Evolutionary conservation across 1,140 invertebrate genomes (phyloP).

Genomic region (Cydia pomonella): DNA sequence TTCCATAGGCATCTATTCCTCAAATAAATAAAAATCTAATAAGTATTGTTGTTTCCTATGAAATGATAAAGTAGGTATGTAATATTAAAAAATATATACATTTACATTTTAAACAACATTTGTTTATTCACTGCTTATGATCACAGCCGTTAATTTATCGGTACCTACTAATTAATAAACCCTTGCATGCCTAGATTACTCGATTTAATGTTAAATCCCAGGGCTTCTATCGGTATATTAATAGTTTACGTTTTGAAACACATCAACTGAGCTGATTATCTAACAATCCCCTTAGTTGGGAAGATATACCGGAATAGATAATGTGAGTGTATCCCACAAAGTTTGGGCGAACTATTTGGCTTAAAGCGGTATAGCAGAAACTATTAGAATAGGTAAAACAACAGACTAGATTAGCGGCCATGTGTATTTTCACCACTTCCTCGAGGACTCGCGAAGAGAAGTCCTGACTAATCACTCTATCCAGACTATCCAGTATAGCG

Average conservation of each 20-base stretch:
- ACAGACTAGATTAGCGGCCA: background rate
- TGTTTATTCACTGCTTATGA: too few species aligned
- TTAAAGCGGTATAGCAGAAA: constrained; percentile 19
- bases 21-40: too few species aligned
- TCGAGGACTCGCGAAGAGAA: too few species aligned
- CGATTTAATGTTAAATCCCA: background rate
- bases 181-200: background rate
- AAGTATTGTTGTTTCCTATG: too few species aligned
- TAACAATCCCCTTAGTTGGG: background rate
- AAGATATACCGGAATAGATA: background rate
- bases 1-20: too few species aligned
- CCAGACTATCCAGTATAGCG: too few species aligned
- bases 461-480: too few species aligned
- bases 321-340: constrained; percentile 7
- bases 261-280: constrained; percentile 11
- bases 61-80: too few species aligned
- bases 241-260: background rate
- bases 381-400: background rate
- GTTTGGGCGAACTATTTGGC: constrained; percentile 32
- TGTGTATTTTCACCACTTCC: too few species aligned
- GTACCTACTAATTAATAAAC: background rate
- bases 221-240: background rate
- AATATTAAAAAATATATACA: too few species aligned
- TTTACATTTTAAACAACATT: too few species aligned
- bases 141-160: too few species aligned